A percentile compares a stretch with the other conserved stretches of the same genome.
Evolutionary conservation across 2,113 vertebrate genomes (phyloP).

Genomic region (Vulpes lagopus): DNA sequence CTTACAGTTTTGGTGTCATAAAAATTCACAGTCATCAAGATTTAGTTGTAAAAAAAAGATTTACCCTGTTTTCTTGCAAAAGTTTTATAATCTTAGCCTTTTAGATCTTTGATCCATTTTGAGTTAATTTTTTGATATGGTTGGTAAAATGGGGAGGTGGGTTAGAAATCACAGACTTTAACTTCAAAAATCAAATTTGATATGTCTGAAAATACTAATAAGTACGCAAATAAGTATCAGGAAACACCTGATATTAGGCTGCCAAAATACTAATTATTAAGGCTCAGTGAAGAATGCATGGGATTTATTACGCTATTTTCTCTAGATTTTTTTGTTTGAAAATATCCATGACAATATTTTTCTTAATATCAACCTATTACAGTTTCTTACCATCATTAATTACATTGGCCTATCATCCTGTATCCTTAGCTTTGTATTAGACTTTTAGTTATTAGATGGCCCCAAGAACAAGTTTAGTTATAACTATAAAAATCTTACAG

Average conservation of each 20-base stretch:
- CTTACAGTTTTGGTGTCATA: background rate
- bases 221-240: background rate
- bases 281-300: background rate
- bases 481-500: background rate
- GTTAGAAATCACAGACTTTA: background rate
- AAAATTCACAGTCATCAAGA: background rate
- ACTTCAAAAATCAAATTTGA: background rate
- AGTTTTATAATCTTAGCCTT: background rate
- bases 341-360: background rate
- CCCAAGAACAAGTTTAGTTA: background rate
- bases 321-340: slow-evolving; percentile 39
- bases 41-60: background rate
- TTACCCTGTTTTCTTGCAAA: background rate
- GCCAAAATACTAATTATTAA: background rate
- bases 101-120: background rate
- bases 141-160: background rate
- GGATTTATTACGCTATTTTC: background rate
- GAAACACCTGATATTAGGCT: background rate
- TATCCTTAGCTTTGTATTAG: background rate
- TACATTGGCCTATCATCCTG: background rate
- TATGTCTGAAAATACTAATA: background rate
- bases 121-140: slow-evolving; percentile 7
- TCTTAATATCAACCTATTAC: background rate
- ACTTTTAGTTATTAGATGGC: background rate
- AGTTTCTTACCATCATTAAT: background rate